A percentile compares a stretch with the other conserved stretches of the same genome.
Conservation (phyloP, 2,888 invertebrate species). For the Eupithecia inturbata region DNA sequence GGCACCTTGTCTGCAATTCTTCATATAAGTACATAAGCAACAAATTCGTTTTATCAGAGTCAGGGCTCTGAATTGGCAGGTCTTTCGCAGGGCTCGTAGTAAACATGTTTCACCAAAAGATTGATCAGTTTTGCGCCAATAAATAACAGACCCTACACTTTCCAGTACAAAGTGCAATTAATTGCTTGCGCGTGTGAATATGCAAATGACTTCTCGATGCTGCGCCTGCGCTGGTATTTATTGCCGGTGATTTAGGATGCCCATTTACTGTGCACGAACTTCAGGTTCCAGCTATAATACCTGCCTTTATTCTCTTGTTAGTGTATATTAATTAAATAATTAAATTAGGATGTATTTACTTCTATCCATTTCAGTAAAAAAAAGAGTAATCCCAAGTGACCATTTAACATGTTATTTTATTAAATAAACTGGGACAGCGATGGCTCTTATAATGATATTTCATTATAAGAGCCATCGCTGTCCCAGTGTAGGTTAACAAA, state of each 20-base stretch:
- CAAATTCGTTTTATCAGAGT: neutral
- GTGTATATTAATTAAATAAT: constrained; percentile 16
- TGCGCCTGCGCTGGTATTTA: constrained; percentile 39
- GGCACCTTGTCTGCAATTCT: too few relatives aligned
- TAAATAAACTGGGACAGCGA: too few relatives aligned
- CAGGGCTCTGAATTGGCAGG: neutral
- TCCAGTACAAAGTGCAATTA: constrained; percentile 44
- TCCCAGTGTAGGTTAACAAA: too few relatives aligned
- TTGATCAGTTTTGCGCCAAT: constrained; percentile 26
- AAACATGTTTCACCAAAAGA: constrained; percentile 15
- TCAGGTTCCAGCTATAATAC: constrained; percentile 11
- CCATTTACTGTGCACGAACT: constrained; percentile 37
- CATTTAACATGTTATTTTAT: too few relatives aligned
- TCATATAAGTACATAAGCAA: neutral
- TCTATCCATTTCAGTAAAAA: neutral
- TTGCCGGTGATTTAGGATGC: constrained; percentile 42
- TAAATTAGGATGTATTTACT: neutral
- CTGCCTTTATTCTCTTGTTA: constrained; percentile 10
- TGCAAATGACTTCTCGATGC: constrained; percentile 43
- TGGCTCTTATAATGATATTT: too few relatives aligned
- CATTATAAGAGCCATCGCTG: too few relatives aligned
- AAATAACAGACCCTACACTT: constrained; percentile 35
- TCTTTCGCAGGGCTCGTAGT: neutral
- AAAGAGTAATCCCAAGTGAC: too few relatives aligned
- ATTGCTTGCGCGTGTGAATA: constrained; percentile 39